A percentile compares a stretch with the other conserved stretches of the same genome.
phyloP scores from a whole-genome alignment of 2,888 invertebrate species.

The Tuta absoluta region DNA sequence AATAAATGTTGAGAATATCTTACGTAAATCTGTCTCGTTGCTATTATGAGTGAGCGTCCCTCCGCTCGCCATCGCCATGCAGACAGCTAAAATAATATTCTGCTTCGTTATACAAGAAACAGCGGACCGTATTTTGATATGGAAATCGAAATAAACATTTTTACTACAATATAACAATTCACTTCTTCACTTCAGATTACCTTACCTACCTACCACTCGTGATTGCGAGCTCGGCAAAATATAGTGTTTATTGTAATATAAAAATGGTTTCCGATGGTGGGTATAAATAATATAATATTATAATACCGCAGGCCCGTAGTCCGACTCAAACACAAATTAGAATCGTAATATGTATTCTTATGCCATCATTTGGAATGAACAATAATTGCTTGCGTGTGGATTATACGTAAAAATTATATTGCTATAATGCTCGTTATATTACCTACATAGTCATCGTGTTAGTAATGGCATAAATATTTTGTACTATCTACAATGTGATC shows the following conservation, averaged over 20 bases:
- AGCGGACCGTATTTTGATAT: neutral
- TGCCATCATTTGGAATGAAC: conserved; percentile 61
- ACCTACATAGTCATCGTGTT: conserved; percentile 48
- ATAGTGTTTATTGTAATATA: conserved; percentile 42
- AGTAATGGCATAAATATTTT: conserved; percentile 61
- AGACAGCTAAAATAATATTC: neutral
- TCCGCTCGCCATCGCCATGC: neutral
- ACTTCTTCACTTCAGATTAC: conserved; percentile 7
- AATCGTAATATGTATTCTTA: conserved; percentile 64
- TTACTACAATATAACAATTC: neutral
- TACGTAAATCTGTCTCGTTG: conserved; percentile 15
- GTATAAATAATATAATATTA: conserved; percentile 42
- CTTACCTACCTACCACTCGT: conserved; percentile 17
- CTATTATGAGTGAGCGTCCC: neutral
- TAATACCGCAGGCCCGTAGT: conserved; percentile 42
- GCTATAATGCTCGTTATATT: conserved; percentile 54
- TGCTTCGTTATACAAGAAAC: neutral
- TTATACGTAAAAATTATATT: conserved; percentile 59
- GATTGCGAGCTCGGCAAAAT: conserved; percentile 34
- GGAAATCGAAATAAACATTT: neutral
- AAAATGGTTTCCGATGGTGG: conserved; percentile 34
- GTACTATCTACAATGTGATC: neutral
- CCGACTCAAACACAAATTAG: conserved; percentile 59
- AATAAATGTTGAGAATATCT: conserved; percentile 41
- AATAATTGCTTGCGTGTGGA: conserved; percentile 64